Conservation (phyloP, 2,797 vertebrate species). For the Crax fasciolata region DNA sequence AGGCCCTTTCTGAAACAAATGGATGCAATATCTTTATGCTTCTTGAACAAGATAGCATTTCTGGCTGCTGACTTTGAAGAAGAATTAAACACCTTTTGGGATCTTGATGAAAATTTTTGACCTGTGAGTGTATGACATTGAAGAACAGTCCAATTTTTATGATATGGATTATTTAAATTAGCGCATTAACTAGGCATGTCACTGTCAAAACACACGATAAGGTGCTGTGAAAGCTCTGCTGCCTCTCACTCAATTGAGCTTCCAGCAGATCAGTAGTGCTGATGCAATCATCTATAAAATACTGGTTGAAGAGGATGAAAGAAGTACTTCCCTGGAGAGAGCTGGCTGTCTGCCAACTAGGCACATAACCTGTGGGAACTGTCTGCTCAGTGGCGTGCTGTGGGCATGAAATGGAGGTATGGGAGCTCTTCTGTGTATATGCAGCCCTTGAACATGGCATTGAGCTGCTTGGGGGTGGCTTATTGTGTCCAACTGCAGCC, state of each 20-base stretch:
- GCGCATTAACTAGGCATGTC: neutral
- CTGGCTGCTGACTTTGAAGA: neutral
- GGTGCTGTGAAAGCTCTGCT: neutral
- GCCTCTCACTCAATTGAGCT: neutral
- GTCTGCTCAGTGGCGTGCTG: neutral
- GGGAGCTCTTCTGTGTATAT: accelerated
- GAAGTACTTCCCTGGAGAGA: neutral
- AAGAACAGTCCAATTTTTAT: neutral
- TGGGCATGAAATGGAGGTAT: neutral
- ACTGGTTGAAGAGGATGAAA: neutral
- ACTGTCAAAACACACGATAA: neutral
- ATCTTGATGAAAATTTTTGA: accelerated
- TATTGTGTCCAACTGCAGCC: neutral
- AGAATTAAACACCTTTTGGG: neutral
- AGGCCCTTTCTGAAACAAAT: neutral
- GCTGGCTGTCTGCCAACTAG: neutral
- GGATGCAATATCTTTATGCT: accelerated
- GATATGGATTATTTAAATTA: neutral
- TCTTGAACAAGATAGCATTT: neutral
- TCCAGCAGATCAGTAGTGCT: accelerated
- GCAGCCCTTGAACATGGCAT: accelerated
- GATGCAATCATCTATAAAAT: neutral
- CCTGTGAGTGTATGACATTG: accelerated
- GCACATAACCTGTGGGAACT: neutral
- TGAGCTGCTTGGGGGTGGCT: neutral